Evolutionary conservation across 2,888 invertebrate genomes (phyloP), one percentile per base, ranked within the genome.

Genomic region (Erebia epiphron): DNA sequence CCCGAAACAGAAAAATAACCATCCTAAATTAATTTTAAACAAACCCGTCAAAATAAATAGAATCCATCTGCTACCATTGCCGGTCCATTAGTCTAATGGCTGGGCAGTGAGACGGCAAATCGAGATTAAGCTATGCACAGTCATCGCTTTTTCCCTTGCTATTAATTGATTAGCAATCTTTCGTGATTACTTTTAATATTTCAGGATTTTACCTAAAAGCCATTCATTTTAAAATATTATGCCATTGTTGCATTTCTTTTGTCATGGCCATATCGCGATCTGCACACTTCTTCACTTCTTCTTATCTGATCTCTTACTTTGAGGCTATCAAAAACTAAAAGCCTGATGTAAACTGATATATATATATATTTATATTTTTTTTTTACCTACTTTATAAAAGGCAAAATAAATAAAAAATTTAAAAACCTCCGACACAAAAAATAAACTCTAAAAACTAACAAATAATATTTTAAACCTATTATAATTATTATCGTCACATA

Each of bases 1-100:
- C 2, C 18, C 10, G 0, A 18, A 16, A 54, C 9, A 10, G n/a
- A 52, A 52, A 52, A 8, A 16, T 43, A 43, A 43, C 10, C 43
- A 43, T 50, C 50, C 50, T n/a, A 50, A n/a, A 50, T 50, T 8
- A 8, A 52, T 16, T 52, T 52, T 16, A 52, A 67, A 57, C 26
- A 46, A 58, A 16, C 26, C 16, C 46, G 57, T 58, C 49, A 67
- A 67, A 58, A 67, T 49, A 67, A 58, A 58, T 67, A 49, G 49
- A 58, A 18, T 5, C 46, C 78, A 82, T 83, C 81, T 73, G 77
- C 76, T 41, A 54, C 43, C 16, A 58, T 61, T 16, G 52, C 56
- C 70, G 56, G 81, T 86, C 89, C 90, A 90, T 91, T 91, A 90
- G 83, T 82, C 86, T 90, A 90, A 90, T 90, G 87, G 85, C 83